Conservation (phyloP, 2,888 invertebrate genomes). For the Conops quadrifasciatus region DNA sequence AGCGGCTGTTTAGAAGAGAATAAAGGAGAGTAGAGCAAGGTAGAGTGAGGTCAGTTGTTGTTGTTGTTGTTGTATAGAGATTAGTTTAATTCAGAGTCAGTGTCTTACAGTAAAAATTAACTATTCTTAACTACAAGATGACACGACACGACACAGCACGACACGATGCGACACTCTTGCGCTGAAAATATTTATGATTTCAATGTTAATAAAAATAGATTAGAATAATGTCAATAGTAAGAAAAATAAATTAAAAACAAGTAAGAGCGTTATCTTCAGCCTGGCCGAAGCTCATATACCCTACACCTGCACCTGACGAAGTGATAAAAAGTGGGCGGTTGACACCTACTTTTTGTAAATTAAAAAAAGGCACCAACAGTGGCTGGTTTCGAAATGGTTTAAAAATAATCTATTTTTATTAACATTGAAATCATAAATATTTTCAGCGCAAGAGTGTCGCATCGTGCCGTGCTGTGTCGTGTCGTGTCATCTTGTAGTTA, state of each 20-base stretch:
- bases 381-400: too few species aligned
- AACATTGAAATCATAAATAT: constrained; percentile 30
- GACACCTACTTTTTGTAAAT: too few species aligned
- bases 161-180: not conserved
- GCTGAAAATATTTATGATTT: constrained; percentile 12
- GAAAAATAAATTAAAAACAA: too few species aligned
- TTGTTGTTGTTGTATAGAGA: not conserved
- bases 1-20: not conserved
- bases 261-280: too few species aligned
- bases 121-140: not conserved
- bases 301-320: too few species aligned
- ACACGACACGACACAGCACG: too few species aligned
- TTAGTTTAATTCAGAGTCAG: constrained; percentile 32
- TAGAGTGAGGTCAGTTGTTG: not conserved
- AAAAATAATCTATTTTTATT: constrained; percentile 20
- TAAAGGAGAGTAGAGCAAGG: not conserved
- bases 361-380: too few species aligned
- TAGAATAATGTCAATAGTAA: constrained; percentile 16
- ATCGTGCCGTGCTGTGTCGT: too few species aligned
- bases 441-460: not conserved
- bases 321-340: too few species aligned
- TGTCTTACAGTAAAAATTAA: constrained; percentile 11
- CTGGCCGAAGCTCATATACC: too few species aligned
- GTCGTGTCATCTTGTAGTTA: not conserved
- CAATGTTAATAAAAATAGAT: constrained; percentile 32